Percentiles rank a stretch among this genome's conserved stretches.
Evolutionary conservation across 2,113 vertebrate genomes (phyloP).

Genomic region (Pagrus major): DNA sequence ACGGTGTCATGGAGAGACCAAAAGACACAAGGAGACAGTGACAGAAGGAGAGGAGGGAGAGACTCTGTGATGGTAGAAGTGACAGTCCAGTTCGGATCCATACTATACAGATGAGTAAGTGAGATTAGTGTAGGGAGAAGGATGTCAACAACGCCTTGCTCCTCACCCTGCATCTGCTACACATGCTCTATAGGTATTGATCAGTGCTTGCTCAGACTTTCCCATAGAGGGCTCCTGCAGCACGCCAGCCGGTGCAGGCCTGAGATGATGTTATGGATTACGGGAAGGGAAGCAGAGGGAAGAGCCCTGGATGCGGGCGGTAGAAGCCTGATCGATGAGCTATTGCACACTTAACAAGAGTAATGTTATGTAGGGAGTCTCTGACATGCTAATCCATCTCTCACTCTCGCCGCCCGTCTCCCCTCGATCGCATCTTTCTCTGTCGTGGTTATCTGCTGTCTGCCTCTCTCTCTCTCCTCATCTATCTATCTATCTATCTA

Average conservation of each 20-base stretch:
- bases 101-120: constrained; percentile 51
- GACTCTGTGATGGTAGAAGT: constrained; percentile 17
- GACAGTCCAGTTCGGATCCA: constrained; percentile 51
- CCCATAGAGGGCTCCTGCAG: constrained; percentile 56
- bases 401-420: constrained; percentile 60
- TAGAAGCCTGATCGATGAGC: constrained; percentile 80
- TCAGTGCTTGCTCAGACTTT: constrained; percentile 51
- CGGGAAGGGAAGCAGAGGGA: constrained; percentile 65
- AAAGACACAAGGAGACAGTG: constrained; percentile 37
- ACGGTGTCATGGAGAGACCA: constrained; percentile 50
- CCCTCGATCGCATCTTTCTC: constrained; percentile 47
- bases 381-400: constrained; percentile 82
- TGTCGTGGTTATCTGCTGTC: constrained; percentile 41
- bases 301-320: constrained; percentile 64
- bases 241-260: constrained; percentile 36
- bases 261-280: constrained; percentile 80
- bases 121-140: constrained; percentile 49
- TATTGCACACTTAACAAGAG: constrained; percentile 81
- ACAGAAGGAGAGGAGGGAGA: constrained; percentile 40
- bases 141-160: constrained; percentile 62
- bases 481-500: constrained; percentile 21
- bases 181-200: constrained; percentile 73
- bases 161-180: constrained; percentile 54
- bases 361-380: constrained; percentile 79
- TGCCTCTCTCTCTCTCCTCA: constrained; percentile 6